These are phyloP conservation scores for Lottia gigantea DNA, from an alignment of 2,888 invertebrate genomes.

Conservation along the genomic window DNA sequence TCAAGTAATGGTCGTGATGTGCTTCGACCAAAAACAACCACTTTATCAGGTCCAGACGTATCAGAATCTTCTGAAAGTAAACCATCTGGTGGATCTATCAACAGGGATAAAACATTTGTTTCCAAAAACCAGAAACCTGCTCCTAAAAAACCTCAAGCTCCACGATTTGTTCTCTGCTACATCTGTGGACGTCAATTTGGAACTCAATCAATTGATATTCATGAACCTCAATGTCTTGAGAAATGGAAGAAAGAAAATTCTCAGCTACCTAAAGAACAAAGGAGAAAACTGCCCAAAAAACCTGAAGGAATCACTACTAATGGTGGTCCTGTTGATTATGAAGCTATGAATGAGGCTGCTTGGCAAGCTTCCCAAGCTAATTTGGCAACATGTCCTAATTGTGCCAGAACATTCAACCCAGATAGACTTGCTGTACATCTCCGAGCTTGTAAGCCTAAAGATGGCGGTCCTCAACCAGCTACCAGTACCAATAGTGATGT, in stretches of 20 bases:
- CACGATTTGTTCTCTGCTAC: conserved; percentile 72
- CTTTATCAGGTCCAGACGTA: conserved; percentile 50
- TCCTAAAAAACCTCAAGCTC: conserved; percentile 31
- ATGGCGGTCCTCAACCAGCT: conserved; percentile 15
- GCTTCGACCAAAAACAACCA: conserved; percentile 52
- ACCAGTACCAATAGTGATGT: neutral
- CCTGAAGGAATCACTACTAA: conserved; percentile 67
- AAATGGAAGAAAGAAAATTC: conserved; percentile 75
- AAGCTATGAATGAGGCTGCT: conserved; percentile 69
- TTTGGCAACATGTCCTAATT: conserved; percentile 73
- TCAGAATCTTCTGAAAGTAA: conserved; percentile 33
- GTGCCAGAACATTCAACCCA: conserved; percentile 78
- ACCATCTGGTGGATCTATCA: conserved; percentile 7
- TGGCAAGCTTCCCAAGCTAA: conserved; percentile 74
- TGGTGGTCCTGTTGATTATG: conserved; percentile 40
- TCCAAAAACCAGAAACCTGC: conserved; percentile 36
- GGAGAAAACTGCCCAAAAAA: conserved; percentile 73
- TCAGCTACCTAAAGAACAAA: conserved; percentile 71
- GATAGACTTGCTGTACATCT: conserved; percentile 76
- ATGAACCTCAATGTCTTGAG: conserved; percentile 77
- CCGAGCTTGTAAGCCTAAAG: conserved; percentile 71
- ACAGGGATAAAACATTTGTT: conserved; percentile 31
- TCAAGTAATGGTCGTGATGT: conserved; percentile 23
- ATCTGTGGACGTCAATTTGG: conserved; percentile 78
- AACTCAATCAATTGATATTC: conserved; percentile 74